Evolutionary conservation across 2,797 vertebrate genomes (phyloP).

Genomic region (Platyrinchus mystaceus): DNA sequence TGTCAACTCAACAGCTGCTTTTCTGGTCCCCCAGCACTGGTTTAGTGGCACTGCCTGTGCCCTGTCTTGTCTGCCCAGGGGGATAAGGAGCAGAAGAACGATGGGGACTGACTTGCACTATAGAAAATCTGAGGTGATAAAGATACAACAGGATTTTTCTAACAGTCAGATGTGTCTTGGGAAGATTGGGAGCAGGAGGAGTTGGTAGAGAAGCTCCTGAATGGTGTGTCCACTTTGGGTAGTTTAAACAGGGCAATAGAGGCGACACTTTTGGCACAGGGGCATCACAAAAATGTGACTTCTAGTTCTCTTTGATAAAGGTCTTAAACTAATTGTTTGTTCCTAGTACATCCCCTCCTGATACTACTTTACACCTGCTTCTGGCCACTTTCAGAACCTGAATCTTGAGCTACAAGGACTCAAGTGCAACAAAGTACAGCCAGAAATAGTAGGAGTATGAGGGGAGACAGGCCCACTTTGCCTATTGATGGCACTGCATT

Average conservation of each 20-base stretch:
- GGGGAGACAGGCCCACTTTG: neutral
- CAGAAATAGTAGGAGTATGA: neutral
- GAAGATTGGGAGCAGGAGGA: neutral
- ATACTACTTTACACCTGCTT: neutral
- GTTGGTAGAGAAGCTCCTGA: neutral
- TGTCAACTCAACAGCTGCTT: neutral
- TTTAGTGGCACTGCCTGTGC: neutral
- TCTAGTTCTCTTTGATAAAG: neutral
- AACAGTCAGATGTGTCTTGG: neutral
- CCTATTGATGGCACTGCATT: neutral
- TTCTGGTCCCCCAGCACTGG: neutral
- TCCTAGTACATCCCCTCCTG: neutral
- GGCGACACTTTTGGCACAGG: neutral
- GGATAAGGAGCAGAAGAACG: neutral
- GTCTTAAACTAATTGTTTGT: neutral
- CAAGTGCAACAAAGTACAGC: neutral
- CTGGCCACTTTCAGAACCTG: neutral
- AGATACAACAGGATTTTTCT: neutral
- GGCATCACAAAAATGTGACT: neutral
- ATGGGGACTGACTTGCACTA: neutral
- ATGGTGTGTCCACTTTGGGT: neutral
- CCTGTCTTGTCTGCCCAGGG: neutral
- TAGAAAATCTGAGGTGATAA: neutral
- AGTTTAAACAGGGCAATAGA: neutral
- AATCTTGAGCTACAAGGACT: neutral